Percentiles rank a stretch among this genome's conserved stretches.
phyloP scores from a whole-genome alignment of 2,888 invertebrate genomes.

The Incurvaria masculella region DNA sequence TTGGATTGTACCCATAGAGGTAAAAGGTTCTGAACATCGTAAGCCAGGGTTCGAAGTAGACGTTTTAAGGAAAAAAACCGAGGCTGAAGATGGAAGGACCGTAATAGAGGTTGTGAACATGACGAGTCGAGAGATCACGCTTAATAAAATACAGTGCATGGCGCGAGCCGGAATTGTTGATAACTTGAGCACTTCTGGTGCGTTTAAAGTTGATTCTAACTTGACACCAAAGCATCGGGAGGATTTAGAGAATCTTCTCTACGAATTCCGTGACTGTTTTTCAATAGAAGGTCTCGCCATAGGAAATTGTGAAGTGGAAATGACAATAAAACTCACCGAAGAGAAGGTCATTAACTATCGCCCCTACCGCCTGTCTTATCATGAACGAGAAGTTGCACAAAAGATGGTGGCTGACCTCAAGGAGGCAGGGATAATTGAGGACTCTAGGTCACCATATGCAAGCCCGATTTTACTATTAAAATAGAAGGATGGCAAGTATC shows the following conservation, averaged over 20 bases:
- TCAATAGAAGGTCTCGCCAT: background rate
- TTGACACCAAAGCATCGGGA: background rate
- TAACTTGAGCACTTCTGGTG: too few species aligned
- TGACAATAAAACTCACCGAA: slow-evolving; percentile 6
- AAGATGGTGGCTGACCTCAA: slow-evolving; percentile 6
- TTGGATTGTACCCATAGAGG: too few species aligned
- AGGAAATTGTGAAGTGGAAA: background rate
- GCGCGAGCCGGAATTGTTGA: background rate
- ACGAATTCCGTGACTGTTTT: slow-evolving; percentile 2
- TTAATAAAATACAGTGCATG: background rate
- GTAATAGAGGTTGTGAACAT: background rate
- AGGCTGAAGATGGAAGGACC: background rate
- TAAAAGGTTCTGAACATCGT: too few species aligned
- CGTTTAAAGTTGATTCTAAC: background rate
- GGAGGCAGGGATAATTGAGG: slow-evolving; percentile 1
- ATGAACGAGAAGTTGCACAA: slow-evolving; percentile 6
- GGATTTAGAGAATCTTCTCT: background rate
- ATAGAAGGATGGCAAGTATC: slow-evolving; percentile 14
- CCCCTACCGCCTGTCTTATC: slow-evolving; percentile 7
- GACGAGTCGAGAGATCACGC: background rate
- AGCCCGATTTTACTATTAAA: slow-evolving; percentile 19
- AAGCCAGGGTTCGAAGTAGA: too few species aligned
- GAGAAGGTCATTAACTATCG: slow-evolving; percentile 4
- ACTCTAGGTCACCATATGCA: slow-evolving; percentile 16
- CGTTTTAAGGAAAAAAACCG: background rate